phyloP scores from a whole-genome alignment of 2,797 vertebrate species.

The Spea hammondii region DNA sequence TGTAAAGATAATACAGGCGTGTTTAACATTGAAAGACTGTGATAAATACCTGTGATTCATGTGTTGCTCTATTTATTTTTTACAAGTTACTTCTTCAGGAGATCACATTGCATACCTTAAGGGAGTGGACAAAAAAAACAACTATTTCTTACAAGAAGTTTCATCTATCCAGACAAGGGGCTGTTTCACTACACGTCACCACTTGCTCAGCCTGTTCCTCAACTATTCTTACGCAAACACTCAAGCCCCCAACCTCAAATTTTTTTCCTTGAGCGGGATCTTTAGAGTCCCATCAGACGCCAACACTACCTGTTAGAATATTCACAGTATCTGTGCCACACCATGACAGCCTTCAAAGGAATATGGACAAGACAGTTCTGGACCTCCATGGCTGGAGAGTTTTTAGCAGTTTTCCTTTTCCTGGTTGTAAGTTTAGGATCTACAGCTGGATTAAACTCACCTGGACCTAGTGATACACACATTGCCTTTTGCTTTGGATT shows the following conservation, averaged over 20 bases:
- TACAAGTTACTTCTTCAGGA: not conserved
- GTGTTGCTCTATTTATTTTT: not conserved
- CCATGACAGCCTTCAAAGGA: slow-evolving; percentile 51
- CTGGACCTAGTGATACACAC: slow-evolving; percentile 33
- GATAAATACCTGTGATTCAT: not conserved
- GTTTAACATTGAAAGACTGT: not conserved
- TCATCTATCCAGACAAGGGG: slow-evolving; percentile 25
- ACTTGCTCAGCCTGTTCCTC: slow-evolving; percentile 43
- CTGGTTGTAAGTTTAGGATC: slow-evolving; percentile 48
- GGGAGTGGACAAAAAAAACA: slow-evolving; percentile 22
- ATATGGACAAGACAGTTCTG: slow-evolving; percentile 51
- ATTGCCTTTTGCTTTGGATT: slow-evolving; percentile 51
- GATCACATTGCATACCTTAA: slow-evolving; percentile 16
- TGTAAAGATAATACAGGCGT: slow-evolving; percentile 9
- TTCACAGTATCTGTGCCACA: not conserved
- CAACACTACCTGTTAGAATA: not conserved
- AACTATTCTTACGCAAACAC: slow-evolving; percentile 13
- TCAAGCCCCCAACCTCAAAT: slow-evolving; percentile 4
- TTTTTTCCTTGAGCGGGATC: not conserved
- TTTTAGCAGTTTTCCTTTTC: slow-evolving; percentile 49
- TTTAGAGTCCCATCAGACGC: not conserved
- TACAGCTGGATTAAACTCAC: slow-evolving; percentile 16
- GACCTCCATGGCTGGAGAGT: slow-evolving; percentile 49
- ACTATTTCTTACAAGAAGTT: slow-evolving; percentile 24
- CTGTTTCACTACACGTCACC: slow-evolving; percentile 39